These are phyloP conservation scores for Lagocephalus sceleratus DNA, from an alignment of 2,797 vertebrate species.

Conservation along the genomic window DNA sequence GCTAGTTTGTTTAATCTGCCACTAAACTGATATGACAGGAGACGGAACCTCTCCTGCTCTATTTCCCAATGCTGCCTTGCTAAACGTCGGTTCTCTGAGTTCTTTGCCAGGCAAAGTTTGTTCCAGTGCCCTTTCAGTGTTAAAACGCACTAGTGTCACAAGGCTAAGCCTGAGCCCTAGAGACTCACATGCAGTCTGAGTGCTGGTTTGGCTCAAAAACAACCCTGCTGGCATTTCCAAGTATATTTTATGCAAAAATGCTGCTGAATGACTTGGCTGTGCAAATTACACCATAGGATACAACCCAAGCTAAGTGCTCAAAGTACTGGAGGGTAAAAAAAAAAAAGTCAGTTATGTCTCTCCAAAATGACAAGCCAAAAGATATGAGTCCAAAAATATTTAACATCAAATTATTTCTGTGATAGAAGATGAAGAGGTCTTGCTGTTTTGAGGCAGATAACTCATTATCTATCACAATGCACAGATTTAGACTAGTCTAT, in stretches of 20 bases:
- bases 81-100: conserved; percentile 26
- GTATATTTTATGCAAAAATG: conserved; percentile 18
- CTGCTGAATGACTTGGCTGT: conserved; percentile 14
- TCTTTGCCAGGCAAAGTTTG: conserved; percentile 6
- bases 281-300: conserved; percentile 24
- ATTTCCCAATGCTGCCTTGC: conserved; percentile 9
- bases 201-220: conserved; percentile 17
- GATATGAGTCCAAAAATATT: conserved; percentile 11
- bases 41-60: conserved; percentile 39
- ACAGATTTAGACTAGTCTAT: no score
- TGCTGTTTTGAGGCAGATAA: no score
- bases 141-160: conserved; percentile 8
- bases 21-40: conserved; percentile 64
- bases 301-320: conserved; percentile 15
- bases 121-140: conserved; percentile 15
- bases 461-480: no score
- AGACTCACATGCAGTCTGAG: conserved; percentile 15
- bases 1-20: conserved; percentile 46
- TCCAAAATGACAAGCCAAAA: conserved; percentile 6
- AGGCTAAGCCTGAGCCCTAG: conserved; percentile 2
- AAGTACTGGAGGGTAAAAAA: conserved; percentile 15
- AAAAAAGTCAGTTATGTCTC: conserved; percentile 2
- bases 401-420: conserved; percentile 8
- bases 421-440: background rate
- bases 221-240: conserved; percentile 2